phyloP scores from a whole-genome alignment of 2,113 vertebrate species.

The Zootoca vivipara region DNA sequence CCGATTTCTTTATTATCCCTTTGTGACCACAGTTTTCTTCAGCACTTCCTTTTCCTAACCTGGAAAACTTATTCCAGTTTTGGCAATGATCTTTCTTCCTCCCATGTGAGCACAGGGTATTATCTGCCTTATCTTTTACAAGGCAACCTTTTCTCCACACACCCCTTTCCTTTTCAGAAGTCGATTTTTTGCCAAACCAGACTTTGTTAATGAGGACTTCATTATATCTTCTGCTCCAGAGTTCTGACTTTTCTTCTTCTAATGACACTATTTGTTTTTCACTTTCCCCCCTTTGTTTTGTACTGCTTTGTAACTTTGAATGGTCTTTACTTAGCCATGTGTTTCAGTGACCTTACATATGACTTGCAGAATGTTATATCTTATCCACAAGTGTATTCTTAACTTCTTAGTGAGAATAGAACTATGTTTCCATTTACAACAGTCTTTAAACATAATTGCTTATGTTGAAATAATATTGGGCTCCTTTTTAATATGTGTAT shows the following conservation, averaged over 20 bases:
- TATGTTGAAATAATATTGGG: not conserved
- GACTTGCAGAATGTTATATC: not conserved
- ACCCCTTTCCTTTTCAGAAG: constrained; percentile 25
- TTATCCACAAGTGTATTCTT: not conserved
- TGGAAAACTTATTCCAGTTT: constrained; percentile 68
- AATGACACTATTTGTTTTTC: not conserved
- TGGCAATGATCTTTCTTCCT: constrained; percentile 54
- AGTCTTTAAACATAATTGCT: constrained; percentile 1
- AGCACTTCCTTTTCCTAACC: constrained; percentile 66
- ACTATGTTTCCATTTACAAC: not conserved
- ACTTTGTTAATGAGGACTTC: not conserved
- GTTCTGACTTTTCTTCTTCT: not conserved
- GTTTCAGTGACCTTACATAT: not conserved
- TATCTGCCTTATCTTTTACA: not conserved
- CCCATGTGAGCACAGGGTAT: constrained; percentile 49
- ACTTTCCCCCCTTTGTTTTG: not conserved
- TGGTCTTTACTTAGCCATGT: not conserved
- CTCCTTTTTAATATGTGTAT: not conserved
- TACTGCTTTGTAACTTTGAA: not conserved
- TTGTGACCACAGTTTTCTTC: constrained; percentile 53
- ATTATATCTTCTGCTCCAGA: not conserved
- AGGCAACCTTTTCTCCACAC: not conserved
- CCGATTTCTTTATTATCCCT: constrained; percentile 53
- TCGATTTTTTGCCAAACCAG: not conserved
- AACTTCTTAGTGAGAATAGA: not conserved